Percentiles rank a stretch among this genome's conserved stretches.
These are phyloP conservation scores for Sterna hirundo DNA, from an alignment of 2,113 vertebrate species.

Conservation along the genomic window DNA sequence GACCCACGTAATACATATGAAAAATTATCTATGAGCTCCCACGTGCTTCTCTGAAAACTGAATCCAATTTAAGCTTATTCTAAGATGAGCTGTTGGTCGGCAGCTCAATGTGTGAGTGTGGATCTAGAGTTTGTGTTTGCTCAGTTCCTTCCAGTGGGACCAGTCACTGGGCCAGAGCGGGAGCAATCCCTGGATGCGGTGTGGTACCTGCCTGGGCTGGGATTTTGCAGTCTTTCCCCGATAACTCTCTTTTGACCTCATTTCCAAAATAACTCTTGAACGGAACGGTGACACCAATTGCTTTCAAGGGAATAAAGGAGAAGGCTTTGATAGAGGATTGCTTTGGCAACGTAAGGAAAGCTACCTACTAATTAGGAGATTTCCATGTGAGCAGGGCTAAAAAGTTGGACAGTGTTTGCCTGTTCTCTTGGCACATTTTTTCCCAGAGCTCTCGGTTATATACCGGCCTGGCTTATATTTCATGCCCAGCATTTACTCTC, in stretches of 20 bases:
- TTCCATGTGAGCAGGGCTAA: not conserved
- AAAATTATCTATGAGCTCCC: not conserved
- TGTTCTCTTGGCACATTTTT: not conserved
- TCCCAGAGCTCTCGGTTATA: not conserved
- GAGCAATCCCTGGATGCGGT: not conserved
- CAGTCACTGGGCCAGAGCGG: not conserved
- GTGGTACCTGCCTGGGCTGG: not conserved
- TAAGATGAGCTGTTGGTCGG: fast-evolving
- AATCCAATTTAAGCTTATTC: not conserved
- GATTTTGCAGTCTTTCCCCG: not conserved
- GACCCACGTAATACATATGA: not conserved
- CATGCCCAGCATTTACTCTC: not conserved
- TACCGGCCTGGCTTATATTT: not conserved
- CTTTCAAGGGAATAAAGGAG: not conserved
- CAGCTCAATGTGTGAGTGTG: not conserved
- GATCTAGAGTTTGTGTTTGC: not conserved
- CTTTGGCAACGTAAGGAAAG: not conserved
- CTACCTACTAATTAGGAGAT: not conserved
- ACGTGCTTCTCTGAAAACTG: not conserved
- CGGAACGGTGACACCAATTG: not conserved
- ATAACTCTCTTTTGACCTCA: not conserved
- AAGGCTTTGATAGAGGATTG: not conserved
- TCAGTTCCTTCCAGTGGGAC: not conserved
- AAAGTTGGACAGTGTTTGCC: not conserved
- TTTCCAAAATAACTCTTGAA: not conserved